A percentile compares a stretch with the other conserved stretches of the same genome.
These are phyloP conservation scores for Athalia cordata DNA, from an alignment of 2,888 invertebrate species.

Conservation along the genomic window DNA sequence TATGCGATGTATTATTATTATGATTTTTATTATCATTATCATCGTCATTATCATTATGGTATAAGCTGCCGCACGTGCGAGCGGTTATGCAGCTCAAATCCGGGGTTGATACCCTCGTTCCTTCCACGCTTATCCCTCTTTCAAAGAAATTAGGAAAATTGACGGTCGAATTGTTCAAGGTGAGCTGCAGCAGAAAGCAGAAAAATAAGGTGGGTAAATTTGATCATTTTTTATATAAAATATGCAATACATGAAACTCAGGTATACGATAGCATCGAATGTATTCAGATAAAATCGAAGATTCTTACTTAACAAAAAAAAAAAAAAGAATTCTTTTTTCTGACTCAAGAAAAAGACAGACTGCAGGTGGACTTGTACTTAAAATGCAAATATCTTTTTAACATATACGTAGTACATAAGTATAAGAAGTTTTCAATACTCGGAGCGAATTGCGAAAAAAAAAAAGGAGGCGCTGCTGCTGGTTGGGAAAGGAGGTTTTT, in stretches of 20 bases:
- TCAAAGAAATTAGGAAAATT: too few species aligned
- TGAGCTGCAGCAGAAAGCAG: too few species aligned
- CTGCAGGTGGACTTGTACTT: slow-evolving; percentile 45
- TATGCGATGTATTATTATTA: not conserved
- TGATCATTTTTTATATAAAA: too few species aligned
- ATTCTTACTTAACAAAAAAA: too few species aligned
- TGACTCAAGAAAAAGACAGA: too few species aligned
- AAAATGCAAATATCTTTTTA: slow-evolving; percentile 58
- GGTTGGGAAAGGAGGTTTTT: slow-evolving; percentile 3
- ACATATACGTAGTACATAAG: not conserved
- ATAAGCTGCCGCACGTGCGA: not conserved
- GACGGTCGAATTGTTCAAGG: too few species aligned
- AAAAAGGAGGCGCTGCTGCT: slow-evolving; percentile 49
- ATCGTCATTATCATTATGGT: not conserved
- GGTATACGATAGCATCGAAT: too few species aligned
- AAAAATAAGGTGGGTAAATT: too few species aligned
- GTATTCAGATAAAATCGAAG: too few species aligned
- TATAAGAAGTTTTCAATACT: slow-evolving; percentile 55
- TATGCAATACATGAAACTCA: too few species aligned
- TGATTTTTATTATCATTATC: not conserved
- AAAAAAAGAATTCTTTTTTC: too few species aligned
- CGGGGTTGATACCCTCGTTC: slow-evolving; percentile 10
- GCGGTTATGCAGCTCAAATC: slow-evolving; percentile 5
- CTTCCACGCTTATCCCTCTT: not conserved
- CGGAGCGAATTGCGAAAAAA: slow-evolving; percentile 28